Evolutionary conservation across 2,888 invertebrate species (phyloP), one percentile per base, ranked within the genome.

Genomic region (Lucinisca nassula): DNA sequence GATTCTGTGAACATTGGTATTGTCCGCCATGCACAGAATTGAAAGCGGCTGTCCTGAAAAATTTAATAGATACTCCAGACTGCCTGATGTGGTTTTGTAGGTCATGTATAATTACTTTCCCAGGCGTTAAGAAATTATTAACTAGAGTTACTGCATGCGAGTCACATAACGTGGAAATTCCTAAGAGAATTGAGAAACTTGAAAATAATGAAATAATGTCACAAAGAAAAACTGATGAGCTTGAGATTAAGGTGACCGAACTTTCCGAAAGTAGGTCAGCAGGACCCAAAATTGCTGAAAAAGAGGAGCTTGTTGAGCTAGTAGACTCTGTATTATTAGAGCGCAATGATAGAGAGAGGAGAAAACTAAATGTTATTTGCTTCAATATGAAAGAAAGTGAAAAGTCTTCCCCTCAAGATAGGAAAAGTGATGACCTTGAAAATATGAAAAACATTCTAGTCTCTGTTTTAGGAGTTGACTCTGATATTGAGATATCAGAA

Each of bases 51-150:
- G 61, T 61, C 27, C 30, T 61, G 8, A 61, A 61, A 61, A 61
- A 30, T 61, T 27, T 61, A 8, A 30, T 27, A 27, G 32, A 61
- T 21, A 12, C 61, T 27, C 61, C 61, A 8, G 61, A 61, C 8
- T 61, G 61, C 17, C 30, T 61, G 30, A 61, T 61, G 61, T 61
- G 61, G 61, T 61, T 61, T 61, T 61, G 61, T 30, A 61, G 30
- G 17, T 24, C 61, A 30, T 61, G 61, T 61, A 61, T 17, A 61
- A 61, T 30, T 30, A 30, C 32, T 27, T 17, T 61, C 27, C 61
- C 61, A 1, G 61, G 61, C 30, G 27, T 61, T 8, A 61, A 61
- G 30, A 61, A 61, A 61, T 30, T 61, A 61, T 61, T 61, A 30
- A 30, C 30, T 3, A 61, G 61, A 17, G 61, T 61, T 27, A 61